A percentile compares a stretch with the other conserved stretches of the same genome.
These are phyloP conservation scores for Epinephelus awoara DNA, from an alignment of 2,797 vertebrate genomes.

Conservation along the genomic window DNA sequence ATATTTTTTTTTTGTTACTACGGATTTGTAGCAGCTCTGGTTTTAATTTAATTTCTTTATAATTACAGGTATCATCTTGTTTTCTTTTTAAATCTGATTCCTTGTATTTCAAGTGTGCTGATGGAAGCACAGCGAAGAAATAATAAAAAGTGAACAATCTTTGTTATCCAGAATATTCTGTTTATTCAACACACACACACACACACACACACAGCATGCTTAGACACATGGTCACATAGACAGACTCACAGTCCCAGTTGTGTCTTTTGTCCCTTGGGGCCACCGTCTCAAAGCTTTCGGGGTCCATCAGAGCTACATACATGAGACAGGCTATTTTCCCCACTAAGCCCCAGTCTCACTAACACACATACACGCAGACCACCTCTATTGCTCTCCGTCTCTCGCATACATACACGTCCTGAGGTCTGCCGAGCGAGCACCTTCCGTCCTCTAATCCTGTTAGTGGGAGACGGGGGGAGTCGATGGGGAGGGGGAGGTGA, in stretches of 20 bases:
- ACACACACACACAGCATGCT: slow-evolving; percentile 5
- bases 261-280: slow-evolving; percentile 59
- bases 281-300: slow-evolving; percentile 54
- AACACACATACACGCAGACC: slow-evolving; percentile 43
- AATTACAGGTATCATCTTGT: neutral
- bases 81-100: too few species aligned
- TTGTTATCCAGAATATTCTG: neutral
- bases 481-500: slow-evolving; percentile 11
- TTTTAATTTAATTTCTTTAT: neutral
- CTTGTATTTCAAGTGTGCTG: neutral
- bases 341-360: slow-evolving; percentile 31
- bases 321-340: slow-evolving; percentile 40
- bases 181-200: neutral
- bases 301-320: slow-evolving; percentile 57
- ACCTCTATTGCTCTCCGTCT: slow-evolving; percentile 45
- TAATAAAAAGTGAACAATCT: neutral
- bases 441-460: slow-evolving; percentile 85
- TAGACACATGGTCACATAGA: slow-evolving; percentile 60
- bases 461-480: slow-evolving; percentile 73
- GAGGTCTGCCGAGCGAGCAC: slow-evolving; percentile 75
- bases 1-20: neutral
- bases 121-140: neutral
- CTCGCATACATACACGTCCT: slow-evolving; percentile 45
- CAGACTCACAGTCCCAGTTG: slow-evolving; percentile 50
- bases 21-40: neutral